These are phyloP conservation scores for Drosophila santomea DNA, from an alignment of 1,140 invertebrate species.

Conservation along the genomic window DNA sequence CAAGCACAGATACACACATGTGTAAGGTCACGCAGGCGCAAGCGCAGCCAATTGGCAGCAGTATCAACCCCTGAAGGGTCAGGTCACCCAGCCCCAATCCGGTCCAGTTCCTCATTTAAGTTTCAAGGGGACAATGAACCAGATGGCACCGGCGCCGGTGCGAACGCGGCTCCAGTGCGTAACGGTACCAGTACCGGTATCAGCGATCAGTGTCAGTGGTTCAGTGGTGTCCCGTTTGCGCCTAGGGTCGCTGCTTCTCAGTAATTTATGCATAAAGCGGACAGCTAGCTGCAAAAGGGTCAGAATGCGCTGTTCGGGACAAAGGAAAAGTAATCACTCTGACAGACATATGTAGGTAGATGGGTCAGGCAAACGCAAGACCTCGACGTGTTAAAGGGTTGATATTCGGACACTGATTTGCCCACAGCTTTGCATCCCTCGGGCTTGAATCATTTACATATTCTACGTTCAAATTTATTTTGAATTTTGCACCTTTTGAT, in stretches of 20 bases:
- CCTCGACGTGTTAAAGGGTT: constrained; percentile 54
- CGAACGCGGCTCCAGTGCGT: constrained; percentile 31
- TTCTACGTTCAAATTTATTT: constrained; percentile 13
- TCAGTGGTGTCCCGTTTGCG: neutral
- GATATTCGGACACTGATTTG: constrained; percentile 66
- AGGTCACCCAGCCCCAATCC: constrained; percentile 26
- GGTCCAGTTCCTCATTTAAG: constrained; percentile 36
- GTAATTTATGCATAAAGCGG: constrained; percentile 64
- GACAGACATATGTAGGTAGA: constrained; percentile 28
- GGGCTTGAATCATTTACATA: constrained; percentile 40
- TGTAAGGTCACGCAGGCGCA: constrained; percentile 11
- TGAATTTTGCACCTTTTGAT: neutral
- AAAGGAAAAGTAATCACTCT: constrained; percentile 51
- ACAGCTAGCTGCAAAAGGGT: constrained; percentile 36
- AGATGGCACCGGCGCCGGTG: constrained; percentile 35
- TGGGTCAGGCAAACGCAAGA: constrained; percentile 20
- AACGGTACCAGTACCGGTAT: constrained; percentile 38
- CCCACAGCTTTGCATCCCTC: constrained; percentile 23
- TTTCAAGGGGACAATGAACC: constrained; percentile 29
- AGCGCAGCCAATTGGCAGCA: constrained; percentile 18
- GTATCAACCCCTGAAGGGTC: constrained; percentile 35
- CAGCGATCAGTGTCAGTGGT: constrained; percentile 43
- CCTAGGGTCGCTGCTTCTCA: constrained; percentile 15
- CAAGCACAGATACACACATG: neutral
- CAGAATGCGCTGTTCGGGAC: constrained; percentile 21